Conservation (phyloP, 2,797 vertebrate genomes). For the Trichosurus vulpecula region DNA sequence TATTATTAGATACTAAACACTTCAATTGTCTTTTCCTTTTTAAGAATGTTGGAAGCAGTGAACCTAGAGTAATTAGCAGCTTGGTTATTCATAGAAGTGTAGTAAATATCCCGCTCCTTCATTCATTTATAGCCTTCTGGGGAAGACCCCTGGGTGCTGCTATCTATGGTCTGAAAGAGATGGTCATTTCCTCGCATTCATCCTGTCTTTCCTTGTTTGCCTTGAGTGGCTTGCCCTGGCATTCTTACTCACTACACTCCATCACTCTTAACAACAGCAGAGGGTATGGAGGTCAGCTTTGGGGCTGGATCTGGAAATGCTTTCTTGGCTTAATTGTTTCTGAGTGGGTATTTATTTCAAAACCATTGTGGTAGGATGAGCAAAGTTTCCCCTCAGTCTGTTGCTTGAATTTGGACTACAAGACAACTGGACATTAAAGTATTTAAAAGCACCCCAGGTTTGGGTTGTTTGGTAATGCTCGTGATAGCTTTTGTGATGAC, state of each 20-base stretch:
- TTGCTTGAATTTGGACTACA: conserved; percentile 16
- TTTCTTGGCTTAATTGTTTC: neutral
- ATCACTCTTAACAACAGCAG: neutral
- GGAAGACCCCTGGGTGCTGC: neutral
- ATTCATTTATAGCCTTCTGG: accelerated
- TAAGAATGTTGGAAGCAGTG: neutral
- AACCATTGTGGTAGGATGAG: neutral
- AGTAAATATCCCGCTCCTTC: accelerated
- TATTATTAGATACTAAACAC: neutral
- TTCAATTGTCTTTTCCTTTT: conserved; percentile 15
- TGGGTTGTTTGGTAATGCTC: neutral
- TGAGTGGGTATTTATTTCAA: neutral
- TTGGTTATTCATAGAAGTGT: neutral
- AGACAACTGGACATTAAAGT: conserved; percentile 3
- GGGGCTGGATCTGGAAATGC: accelerated
- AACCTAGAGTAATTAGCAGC: accelerated
- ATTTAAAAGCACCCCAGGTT: neutral
- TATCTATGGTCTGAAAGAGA: neutral
- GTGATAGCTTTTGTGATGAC: conserved; percentile 3
- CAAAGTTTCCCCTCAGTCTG: neutral
- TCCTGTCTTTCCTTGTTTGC: neutral
- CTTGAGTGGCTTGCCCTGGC: neutral
- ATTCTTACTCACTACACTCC: neutral
- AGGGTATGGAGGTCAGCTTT: neutral
- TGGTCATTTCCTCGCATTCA: no score